A percentile compares a stretch with the other conserved stretches of the same genome.
Conservation (phyloP, 2,797 vertebrate genomes). For the Meda fulgida region DNA sequence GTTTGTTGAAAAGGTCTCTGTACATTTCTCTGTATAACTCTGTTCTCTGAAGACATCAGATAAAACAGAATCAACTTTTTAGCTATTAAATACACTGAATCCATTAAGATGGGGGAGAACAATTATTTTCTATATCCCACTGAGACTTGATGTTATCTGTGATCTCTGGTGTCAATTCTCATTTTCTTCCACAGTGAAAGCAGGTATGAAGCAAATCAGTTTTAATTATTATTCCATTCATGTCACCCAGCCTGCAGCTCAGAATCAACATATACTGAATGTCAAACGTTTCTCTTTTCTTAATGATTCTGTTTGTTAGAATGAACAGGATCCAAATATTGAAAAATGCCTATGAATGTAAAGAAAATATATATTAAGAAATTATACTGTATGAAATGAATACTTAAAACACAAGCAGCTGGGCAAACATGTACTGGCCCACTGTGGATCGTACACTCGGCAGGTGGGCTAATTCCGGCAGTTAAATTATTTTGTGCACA, state of each 20-base stretch:
- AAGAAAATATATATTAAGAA: not conserved
- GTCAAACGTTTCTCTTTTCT: not conserved
- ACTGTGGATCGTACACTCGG: not conserved
- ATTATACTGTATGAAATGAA: not conserved
- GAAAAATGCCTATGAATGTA: not conserved
- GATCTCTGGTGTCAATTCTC: constrained; percentile 5
- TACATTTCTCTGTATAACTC: not conserved
- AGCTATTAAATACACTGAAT: constrained; percentile 6
- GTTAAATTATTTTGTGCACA: constrained; percentile 22
- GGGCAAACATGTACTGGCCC: no score
- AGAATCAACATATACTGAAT: not conserved
- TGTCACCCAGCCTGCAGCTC: not conserved
- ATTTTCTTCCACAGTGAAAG: constrained; percentile 16
- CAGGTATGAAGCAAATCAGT: constrained; percentile 3
- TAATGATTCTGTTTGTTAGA: not conserved
- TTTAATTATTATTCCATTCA: constrained; percentile 16
- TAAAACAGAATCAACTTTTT: not conserved
- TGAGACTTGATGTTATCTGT: constrained; percentile 8
- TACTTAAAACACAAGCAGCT: not conserved
- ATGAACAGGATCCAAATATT: not conserved
- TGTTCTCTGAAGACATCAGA: not conserved
- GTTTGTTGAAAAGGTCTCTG: not conserved
- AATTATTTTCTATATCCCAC: not conserved
- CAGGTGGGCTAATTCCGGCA: not conserved
- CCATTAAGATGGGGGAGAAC: not conserved